Evolutionary conservation across 2,797 vertebrate genomes (phyloP).

Genomic region (Xyrichtys novacula): DNA sequence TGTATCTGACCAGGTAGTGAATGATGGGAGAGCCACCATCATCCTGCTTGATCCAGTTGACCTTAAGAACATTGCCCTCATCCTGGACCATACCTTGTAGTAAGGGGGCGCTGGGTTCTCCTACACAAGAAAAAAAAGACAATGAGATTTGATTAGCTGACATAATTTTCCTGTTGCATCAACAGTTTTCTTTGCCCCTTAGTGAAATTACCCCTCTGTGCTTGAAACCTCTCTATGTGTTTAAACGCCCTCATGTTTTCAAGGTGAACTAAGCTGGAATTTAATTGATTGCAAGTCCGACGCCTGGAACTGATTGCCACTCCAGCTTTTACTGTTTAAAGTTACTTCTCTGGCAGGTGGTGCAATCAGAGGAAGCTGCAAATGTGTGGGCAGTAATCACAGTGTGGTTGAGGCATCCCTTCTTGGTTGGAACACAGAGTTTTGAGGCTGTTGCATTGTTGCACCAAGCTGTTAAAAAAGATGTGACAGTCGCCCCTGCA

Average conservation of each 20-base stretch:
- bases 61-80: constrained; percentile 90
- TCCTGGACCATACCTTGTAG: constrained; percentile 88
- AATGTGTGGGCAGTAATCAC: constrained; percentile 6
- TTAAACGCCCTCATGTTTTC: background rate
- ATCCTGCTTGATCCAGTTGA: constrained; percentile 96
- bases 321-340: background rate
- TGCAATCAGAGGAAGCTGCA: constrained; percentile 6
- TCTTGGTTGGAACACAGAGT: background rate
- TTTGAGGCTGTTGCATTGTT: background rate
- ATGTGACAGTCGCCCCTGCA: constrained; percentile 1
- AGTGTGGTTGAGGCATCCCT: background rate
- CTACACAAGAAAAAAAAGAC: constrained; percentile 84
- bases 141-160: constrained; percentile 46
- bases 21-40: constrained; percentile 96
- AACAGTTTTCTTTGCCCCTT: background rate
- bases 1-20: constrained; percentile 96
- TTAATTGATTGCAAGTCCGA: background rate
- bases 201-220: background rate
- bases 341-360: background rate
- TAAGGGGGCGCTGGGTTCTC: constrained; percentile 95
- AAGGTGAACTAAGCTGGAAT: background rate
- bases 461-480: background rate
- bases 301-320: background rate
- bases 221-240: background rate
- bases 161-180: background rate